phyloP scores from a whole-genome alignment of 2,113 vertebrate species.

The Python bivittatus region DNA sequence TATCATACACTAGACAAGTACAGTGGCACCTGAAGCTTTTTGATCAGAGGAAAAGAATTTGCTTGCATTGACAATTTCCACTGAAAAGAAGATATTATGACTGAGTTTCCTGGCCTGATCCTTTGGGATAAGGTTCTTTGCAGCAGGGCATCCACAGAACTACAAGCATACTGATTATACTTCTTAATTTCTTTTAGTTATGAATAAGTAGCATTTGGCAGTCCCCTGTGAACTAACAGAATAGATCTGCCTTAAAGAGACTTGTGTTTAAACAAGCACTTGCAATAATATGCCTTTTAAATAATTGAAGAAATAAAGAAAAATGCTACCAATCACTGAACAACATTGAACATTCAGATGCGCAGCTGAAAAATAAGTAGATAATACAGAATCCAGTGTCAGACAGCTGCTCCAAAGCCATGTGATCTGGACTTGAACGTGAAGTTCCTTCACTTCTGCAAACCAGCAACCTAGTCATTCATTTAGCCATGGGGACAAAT shows the following conservation, averaged over 20 bases:
- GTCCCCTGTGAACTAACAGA: not conserved
- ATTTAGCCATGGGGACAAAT: not conserved
- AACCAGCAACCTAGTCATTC: not conserved
- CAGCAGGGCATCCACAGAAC: not conserved
- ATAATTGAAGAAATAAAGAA: not conserved
- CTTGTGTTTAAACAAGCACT: not conserved
- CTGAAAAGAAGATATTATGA: not conserved
- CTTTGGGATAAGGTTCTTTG: not conserved
- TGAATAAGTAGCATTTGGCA: not conserved
- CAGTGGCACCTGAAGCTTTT: not conserved
- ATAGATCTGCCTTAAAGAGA: not conserved
- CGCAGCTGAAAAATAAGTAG: not conserved
- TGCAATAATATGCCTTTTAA: not conserved
- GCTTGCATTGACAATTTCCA: not conserved
- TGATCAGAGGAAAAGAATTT: not conserved
- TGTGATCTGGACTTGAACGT: not conserved
- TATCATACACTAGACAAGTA: not conserved
- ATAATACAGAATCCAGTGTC: not conserved
- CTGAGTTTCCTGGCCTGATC: not conserved
- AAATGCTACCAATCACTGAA: not conserved
- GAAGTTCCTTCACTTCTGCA: not conserved
- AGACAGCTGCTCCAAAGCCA: not conserved
- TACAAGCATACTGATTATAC: not conserved
- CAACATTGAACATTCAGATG: not conserved
- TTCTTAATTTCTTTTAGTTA: not conserved